Conservation (phyloP, 2,113 vertebrate genomes). For the Antigone vipio region DNA sequence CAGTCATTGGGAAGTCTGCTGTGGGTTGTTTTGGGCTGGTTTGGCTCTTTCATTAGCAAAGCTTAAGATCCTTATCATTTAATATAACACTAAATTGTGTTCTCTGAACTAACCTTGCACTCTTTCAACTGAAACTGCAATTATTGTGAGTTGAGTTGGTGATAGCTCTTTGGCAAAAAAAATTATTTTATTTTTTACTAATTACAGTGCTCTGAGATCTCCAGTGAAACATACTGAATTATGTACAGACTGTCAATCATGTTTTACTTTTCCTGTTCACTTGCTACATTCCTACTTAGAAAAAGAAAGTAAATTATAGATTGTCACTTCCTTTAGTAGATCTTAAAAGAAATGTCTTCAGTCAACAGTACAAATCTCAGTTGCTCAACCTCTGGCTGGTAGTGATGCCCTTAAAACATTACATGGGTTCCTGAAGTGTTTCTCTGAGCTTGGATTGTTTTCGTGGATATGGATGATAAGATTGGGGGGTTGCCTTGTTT, state of each 20-base stretch:
- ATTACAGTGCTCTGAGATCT: background rate
- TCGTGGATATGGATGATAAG: background rate
- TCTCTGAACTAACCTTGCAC: background rate
- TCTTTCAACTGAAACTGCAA: background rate
- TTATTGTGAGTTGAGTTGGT: background rate
- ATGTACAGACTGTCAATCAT: background rate
- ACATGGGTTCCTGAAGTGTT: background rate
- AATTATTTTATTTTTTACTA: background rate
- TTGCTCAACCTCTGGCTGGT: background rate
- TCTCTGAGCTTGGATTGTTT: background rate
- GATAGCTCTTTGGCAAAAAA: background rate
- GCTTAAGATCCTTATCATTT: background rate
- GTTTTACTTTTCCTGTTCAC: background rate
- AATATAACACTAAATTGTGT: background rate
- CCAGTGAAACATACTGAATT: background rate
- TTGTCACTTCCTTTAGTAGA: background rate
- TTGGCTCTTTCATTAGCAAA: background rate
- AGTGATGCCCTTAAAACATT: background rate
- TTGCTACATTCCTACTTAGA: background rate
- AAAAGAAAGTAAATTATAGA: slow-evolving; percentile 17
- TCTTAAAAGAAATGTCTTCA: background rate
- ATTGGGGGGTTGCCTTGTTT: background rate
- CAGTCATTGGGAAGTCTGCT: background rate
- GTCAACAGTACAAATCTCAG: background rate
- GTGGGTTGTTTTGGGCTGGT: background rate